These are phyloP conservation scores for Cyclophora albipunctata DNA, from an alignment of 2,888 invertebrate genomes.

Conservation along the genomic window DNA sequence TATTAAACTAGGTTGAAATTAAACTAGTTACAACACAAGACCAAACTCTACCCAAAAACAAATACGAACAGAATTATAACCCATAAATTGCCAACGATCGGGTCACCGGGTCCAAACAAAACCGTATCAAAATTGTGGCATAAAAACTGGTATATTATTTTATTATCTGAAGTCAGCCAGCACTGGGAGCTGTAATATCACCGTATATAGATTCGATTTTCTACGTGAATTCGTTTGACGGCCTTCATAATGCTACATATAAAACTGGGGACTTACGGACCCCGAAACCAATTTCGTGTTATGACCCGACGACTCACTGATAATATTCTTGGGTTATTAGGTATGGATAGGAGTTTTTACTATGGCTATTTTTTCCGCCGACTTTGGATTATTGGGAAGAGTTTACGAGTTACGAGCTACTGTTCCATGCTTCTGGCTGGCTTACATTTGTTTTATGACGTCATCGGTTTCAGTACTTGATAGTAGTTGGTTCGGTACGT, in stretches of 20 bases:
- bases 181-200: constrained; percentile 65
- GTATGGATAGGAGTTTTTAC: constrained; percentile 75
- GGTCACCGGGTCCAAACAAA: constrained; percentile 33
- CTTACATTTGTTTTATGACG: constrained; percentile 63
- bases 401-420: constrained; percentile 69
- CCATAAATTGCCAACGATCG: not conserved
- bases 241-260: constrained; percentile 77
- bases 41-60: too few species aligned
- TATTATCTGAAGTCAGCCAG: constrained; percentile 71
- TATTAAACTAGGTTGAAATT: too few species aligned
- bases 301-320: constrained; percentile 76
- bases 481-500: constrained; percentile 17
- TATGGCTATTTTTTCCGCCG: constrained; percentile 75
- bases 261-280: constrained; percentile 76
- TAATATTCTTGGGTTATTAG: constrained; percentile 76
- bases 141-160: constrained; percentile 73
- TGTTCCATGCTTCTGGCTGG: constrained; percentile 39
- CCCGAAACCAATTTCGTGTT: constrained; percentile 77
- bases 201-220: constrained; percentile 78
- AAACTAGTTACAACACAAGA: too few species aligned
- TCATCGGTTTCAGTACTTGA: constrained; percentile 34
- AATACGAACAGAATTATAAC: not conserved
- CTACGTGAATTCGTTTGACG: constrained; percentile 78
- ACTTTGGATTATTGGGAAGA: constrained; percentile 67
- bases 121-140: constrained; percentile 33